Base-by-base conservation (phyloP, 2,888 invertebrate genomes). In the Epirrhoe tristata region DNA sequence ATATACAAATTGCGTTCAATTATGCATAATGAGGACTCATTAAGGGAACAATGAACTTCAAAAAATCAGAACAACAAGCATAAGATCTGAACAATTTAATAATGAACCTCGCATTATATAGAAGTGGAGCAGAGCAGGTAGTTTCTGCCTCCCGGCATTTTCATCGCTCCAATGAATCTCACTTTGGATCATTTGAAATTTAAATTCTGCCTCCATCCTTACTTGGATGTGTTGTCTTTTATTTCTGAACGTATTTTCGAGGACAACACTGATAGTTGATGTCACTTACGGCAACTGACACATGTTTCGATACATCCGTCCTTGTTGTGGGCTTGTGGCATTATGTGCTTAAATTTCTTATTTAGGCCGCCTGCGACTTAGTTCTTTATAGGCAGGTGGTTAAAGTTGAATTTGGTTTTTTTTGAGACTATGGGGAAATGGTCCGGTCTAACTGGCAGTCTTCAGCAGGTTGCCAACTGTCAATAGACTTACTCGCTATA, bases 21-120 rank as follows among this genome's bases (percentile, higher is more conserved):
- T 66, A 81, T 73, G 75, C 81, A 80, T 80, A 81, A 82, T 81
- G 76, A 75, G 72, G 71, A 67, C 71, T 62, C 73, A 82, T 81
- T 80, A 81, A 76, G 69, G 77, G 83, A 79, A 82, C 81, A 81
- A 81, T 81, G 81, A 84, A 81, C 82, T 79, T 79, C 71, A 66
- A 51, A 16, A 59, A 63, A 46, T 53, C n/a, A 14, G 34, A 46
- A 17, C 16, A 46, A 34, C 46, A 34, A 48, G 12, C 36, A 12
- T n/a, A 32, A 53, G 14, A 58, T 46, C 39, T 0, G 32, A 53
- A 46, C 7, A 16, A 14, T 60, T 53, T 24, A 51, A 54, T 61
- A 48, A 32, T n/a, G 16, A 61, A 61, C 7, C 48, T 34, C n/a
- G 16, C 12, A 36, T 43, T n/a, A 31, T 43, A 57, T 46, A 46